A percentile compares a stretch with the other conserved stretches of the same genome.
phyloP scores from a whole-genome alignment of 2,797 vertebrate genomes.

The Xyrichtys novacula region DNA sequence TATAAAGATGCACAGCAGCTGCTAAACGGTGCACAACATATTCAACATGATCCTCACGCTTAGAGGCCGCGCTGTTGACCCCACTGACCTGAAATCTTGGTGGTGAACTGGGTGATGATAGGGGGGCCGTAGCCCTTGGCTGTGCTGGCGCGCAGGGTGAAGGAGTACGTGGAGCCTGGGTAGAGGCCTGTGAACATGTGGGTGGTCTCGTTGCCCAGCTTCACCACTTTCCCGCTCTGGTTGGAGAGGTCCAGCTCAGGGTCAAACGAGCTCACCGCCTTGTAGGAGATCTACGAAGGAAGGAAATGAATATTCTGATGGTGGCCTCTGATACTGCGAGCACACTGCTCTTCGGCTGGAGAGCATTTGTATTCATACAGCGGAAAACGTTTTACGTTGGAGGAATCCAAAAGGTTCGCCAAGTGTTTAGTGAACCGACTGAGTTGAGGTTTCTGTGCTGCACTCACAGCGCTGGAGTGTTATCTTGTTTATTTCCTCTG shows the following conservation, averaged over 20 bases:
- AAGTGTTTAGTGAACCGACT: constrained; percentile 23
- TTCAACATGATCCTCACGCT: constrained; percentile 10
- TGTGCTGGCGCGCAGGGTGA: constrained; percentile 96
- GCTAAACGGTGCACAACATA: not conserved
- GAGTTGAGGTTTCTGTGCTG: constrained; percentile 11
- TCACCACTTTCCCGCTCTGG: constrained; percentile 96
- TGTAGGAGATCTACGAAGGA: constrained; percentile 94
- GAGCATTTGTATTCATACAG: constrained; percentile 47
- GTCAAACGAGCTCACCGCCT: constrained; percentile 98
- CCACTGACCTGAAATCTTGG: constrained; percentile 96
- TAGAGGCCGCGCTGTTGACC: constrained; percentile 30
- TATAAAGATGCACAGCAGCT: constrained; percentile 2
- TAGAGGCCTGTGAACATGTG: constrained; percentile 95
- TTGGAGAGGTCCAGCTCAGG: constrained; percentile 97
- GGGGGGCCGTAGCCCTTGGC: constrained; percentile 96
- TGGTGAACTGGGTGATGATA: constrained; percentile 95
- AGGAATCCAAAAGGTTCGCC: constrained; percentile 20
- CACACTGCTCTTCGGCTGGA: constrained; percentile 14
- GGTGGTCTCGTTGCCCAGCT: constrained; percentile 95
- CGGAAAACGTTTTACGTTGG: constrained; percentile 5
- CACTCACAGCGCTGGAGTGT: constrained; percentile 3
- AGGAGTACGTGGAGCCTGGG: constrained; percentile 97
- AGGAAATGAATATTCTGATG: constrained; percentile 51
- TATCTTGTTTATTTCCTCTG: constrained; percentile 2
- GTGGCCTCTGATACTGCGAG: constrained; percentile 7